These are phyloP conservation scores for Phaethornis superciliosus DNA, from an alignment of 2,113 vertebrate genomes.

Conservation along the genomic window DNA sequence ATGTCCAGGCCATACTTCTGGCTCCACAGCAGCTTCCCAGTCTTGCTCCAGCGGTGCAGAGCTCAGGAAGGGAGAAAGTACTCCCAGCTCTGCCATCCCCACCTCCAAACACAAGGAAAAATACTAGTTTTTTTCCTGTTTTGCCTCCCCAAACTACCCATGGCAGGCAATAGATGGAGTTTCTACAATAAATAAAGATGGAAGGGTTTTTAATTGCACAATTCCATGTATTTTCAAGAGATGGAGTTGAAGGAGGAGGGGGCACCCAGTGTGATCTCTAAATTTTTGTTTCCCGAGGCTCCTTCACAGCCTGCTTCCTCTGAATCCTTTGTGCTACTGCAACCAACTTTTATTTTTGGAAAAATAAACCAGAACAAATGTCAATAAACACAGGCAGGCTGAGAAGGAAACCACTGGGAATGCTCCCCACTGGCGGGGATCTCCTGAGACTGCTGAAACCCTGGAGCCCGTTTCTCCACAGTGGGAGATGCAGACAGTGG, in stretches of 20 bases:
- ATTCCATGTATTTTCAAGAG: not conserved
- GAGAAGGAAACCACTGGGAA: not conserved
- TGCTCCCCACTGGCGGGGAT: fast-evolving
- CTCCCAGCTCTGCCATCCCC: not conserved
- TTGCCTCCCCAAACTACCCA: not conserved
- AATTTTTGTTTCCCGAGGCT: not conserved
- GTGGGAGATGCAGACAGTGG: not conserved
- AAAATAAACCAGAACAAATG: constrained; percentile 48
- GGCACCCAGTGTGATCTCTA: not conserved
- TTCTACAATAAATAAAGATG: not conserved
- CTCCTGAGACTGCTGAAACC: not conserved
- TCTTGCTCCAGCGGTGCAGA: fast-evolving
- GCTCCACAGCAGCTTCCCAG: not conserved
- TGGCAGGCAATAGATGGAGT: fast-evolving
- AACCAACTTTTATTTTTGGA: constrained; percentile 34
- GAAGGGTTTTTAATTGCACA: not conserved
- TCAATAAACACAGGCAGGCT: not conserved
- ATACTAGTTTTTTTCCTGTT: not conserved
- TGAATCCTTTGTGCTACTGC: not conserved
- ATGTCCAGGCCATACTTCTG: not conserved
- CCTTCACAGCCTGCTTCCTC: not conserved
- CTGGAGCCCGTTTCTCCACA: not conserved
- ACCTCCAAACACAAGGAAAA: not conserved
- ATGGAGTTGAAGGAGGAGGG: not conserved
- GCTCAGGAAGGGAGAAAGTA: not conserved